Conservation (phyloP, 2,888 invertebrate species). For the Andricus curvator region DNA sequence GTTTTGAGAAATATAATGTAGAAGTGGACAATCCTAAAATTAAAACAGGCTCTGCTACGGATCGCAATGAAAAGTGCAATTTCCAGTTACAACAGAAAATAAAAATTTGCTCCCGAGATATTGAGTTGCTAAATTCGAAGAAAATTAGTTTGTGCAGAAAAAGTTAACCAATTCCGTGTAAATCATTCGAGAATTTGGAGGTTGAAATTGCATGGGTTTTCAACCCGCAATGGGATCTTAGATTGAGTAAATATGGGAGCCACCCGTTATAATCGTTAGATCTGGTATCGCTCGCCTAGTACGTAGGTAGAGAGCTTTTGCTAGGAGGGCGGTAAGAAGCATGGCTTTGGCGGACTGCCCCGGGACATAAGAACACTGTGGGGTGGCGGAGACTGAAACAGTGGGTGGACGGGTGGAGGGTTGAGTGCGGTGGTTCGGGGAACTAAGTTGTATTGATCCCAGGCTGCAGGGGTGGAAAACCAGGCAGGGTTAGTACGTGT, state of each 20-base stretch:
- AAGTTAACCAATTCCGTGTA: no score
- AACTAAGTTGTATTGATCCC: slow-evolving; percentile 78
- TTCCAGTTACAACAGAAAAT: no score
- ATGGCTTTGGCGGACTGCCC: slow-evolving; percentile 68
- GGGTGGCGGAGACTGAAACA: slow-evolving; percentile 61
- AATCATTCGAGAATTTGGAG: no score
- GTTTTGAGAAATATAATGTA: no score
- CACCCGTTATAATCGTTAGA: slow-evolving; percentile 59
- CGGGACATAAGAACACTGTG: slow-evolving; percentile 75
- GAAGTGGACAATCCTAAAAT: no score
- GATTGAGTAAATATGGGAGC: background rate
- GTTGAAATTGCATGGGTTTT: no score
- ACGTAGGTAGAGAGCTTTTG: slow-evolving; percentile 31
- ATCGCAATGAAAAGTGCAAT: no score
- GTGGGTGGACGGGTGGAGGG: slow-evolving; percentile 58
- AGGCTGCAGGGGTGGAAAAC: slow-evolving; percentile 76
- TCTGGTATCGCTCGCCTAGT: slow-evolving; percentile 36
- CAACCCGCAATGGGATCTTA: background rate
- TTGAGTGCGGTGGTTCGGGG: slow-evolving; percentile 65
- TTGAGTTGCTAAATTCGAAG: no score
- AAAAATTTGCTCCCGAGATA: no score
- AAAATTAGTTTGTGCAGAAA: no score
- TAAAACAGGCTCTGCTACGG: no score
- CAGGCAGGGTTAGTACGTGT: slow-evolving; percentile 78
- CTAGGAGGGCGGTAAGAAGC: slow-evolving; percentile 58